A percentile compares a stretch with the other conserved stretches of the same genome.
phyloP scores from a whole-genome alignment of 2,888 invertebrate genomes.

The Balanococcus diminutus region DNA sequence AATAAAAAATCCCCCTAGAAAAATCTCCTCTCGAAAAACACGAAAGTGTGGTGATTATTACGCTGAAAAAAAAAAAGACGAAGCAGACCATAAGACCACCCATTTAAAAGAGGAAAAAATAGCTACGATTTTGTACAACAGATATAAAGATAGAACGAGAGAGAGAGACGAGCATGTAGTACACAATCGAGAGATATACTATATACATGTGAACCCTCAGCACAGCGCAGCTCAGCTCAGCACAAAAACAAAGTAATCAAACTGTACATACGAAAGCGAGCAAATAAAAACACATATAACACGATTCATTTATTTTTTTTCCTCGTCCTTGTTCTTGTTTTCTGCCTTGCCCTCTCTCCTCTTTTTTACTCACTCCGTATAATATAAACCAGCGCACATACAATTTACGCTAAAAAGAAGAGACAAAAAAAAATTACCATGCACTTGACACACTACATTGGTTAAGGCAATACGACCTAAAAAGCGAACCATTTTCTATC shows the following conservation, averaged over 20 bases:
- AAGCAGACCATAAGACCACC: background rate
- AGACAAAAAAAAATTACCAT: background rate
- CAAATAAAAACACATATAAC: conserved; percentile 4
- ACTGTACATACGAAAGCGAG: background rate
- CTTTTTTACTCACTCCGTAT: background rate
- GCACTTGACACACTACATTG: background rate
- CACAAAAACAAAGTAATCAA: conserved; percentile 14
- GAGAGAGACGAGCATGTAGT: background rate
- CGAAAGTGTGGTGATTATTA: background rate
- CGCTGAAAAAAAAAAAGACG: background rate
- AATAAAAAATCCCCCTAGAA: background rate
- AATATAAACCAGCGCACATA: background rate
- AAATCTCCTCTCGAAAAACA: background rate
- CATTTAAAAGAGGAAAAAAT: background rate
- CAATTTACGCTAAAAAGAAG: background rate
- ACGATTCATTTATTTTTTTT: conserved; percentile 20
- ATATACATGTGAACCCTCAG: background rate
- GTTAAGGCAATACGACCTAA: background rate
- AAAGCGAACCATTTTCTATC: background rate
- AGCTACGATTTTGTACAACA: background rate
- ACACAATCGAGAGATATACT: background rate
- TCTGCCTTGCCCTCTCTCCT: background rate
- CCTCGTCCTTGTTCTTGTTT: background rate
- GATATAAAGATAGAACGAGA: background rate
- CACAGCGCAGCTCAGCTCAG: too few species aligned